Percentiles rank a stretch among this genome's conserved stretches.
These are phyloP conservation scores for Sitobion miscanthi DNA, from an alignment of 1,140 invertebrate species.

Conservation along the genomic window DNA sequence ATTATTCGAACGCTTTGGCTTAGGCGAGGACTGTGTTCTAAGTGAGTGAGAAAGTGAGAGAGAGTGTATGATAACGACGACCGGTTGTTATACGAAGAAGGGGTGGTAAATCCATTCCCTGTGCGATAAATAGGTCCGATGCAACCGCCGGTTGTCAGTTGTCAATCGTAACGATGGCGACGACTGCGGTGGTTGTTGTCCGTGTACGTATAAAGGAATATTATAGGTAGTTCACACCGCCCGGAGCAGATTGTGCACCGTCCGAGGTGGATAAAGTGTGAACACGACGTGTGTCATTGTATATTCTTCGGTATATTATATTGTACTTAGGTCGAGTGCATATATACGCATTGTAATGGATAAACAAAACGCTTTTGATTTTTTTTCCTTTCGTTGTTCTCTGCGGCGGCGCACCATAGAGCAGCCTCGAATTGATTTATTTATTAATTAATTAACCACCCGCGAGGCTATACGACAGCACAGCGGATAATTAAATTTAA, in stretches of 20 bases:
- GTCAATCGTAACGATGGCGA: constrained; percentile 8
- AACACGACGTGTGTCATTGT: constrained; percentile 13
- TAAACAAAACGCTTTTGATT: background rate
- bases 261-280: background rate
- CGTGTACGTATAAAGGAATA: background rate
- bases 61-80: background rate
- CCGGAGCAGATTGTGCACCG: background rate
- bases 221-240: background rate
- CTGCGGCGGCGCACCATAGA: too few relatives aligned
- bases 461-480: background rate
- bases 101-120: constrained; percentile 10
- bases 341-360: background rate
- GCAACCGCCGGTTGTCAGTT: constrained; percentile 23
- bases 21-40: background rate
- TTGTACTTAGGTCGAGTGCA: background rate
- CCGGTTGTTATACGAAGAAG: background rate
- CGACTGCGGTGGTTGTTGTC: background rate
- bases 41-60: background rate
- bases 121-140: constrained; percentile 28
- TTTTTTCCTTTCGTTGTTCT: background rate
- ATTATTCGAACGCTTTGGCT: too few relatives aligned
- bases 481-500: background rate
- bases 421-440: background rate
- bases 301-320: background rate
- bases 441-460: constrained; percentile 11